Evolutionary conservation across 2,797 vertebrate species (phyloP), one percentile per base, ranked within the genome.

Genomic region (Lagorchestes hirsutus): DNA sequence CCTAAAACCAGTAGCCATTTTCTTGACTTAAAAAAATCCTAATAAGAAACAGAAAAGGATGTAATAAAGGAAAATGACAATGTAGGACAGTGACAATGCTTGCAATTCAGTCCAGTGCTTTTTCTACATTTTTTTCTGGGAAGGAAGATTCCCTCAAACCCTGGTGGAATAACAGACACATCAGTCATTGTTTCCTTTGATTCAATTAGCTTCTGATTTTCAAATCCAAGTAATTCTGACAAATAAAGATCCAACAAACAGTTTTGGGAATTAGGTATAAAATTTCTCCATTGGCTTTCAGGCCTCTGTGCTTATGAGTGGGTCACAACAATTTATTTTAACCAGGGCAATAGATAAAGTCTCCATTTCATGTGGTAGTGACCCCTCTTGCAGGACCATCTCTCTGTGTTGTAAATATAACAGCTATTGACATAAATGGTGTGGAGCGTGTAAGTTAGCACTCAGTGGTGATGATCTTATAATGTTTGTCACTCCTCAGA

Each of bases 401-500:
- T 91, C 8, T 82, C 52, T 34, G 22, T 91, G 95, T 93, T 92
- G 90, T 91, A 93, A 95, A 90, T 95, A 95, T 82, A 96, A 93
- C 55, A 92, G 74, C 57, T 97, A 92, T 62, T 95, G 95, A 97
- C 40, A 0, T 94, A 96, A 97, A 92, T 96, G 40, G 91, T 95
- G 40, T 94, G 93, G 40, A 96, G 91, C 87, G 92, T 95, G 55
- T 62, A 96, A 96, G 93, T 93, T 92, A 92, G 94, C 91, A 91
- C 74, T 97, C 91, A 90, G 40, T 95, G 96, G 14, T 34, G 96
- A 97, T 95, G 96, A 94, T 95, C 94, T 95, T 93, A 95, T 55
- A 82, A 91, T 95, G 93, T 96, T 96, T 98, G 97, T 97, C 97
- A 97, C 57, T 97, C 91, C 90, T 92, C 74, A 92, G 93, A 92